Percentiles rank a stretch among this genome's conserved stretches.
These are phyloP conservation scores for Leptinotarsa texana DNA, from an alignment of 1,140 invertebrate genomes.

Conservation along the genomic window DNA sequence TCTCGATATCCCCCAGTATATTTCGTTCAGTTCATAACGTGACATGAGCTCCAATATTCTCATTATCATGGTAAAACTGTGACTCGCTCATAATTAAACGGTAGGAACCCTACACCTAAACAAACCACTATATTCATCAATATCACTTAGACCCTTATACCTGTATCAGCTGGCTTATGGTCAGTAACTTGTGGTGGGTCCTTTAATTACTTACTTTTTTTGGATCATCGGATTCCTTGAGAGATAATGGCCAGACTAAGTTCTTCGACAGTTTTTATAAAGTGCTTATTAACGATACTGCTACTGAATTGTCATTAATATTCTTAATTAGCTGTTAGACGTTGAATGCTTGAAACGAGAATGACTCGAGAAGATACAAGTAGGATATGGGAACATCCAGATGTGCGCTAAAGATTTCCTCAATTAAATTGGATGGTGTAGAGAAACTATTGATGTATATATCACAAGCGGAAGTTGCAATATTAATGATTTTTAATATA, in stretches of 20 bases:
- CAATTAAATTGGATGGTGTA: too few relatives aligned
- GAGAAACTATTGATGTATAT: too few relatives aligned
- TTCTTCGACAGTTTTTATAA: conserved; percentile 12
- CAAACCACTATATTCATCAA: not conserved
- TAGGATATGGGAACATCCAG: not conserved
- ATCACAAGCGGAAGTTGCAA: too few relatives aligned
- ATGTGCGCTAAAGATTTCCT: not conserved
- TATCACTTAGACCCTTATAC: not conserved
- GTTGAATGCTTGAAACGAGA: not conserved
- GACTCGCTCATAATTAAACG: too few relatives aligned
- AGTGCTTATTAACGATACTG: conserved; percentile 13
- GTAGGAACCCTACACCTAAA: not conserved
- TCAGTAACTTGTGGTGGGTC: conserved; percentile 5
- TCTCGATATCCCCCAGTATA: too few relatives aligned
- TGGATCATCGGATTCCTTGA: not conserved
- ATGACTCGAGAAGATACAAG: not conserved
- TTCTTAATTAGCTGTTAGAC: conserved; percentile 14
- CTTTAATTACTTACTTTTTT: not conserved
- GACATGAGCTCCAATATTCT: too few relatives aligned
- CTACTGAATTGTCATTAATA: conserved; percentile 22
- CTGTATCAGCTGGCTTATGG: conserved; percentile 1
- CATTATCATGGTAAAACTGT: too few relatives aligned
- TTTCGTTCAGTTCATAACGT: too few relatives aligned
- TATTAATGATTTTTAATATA: too few relatives aligned
- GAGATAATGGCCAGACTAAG: not conserved